Conservation (phyloP, 2,888 invertebrate genomes). For the Pristionchus mayeri region DNA sequence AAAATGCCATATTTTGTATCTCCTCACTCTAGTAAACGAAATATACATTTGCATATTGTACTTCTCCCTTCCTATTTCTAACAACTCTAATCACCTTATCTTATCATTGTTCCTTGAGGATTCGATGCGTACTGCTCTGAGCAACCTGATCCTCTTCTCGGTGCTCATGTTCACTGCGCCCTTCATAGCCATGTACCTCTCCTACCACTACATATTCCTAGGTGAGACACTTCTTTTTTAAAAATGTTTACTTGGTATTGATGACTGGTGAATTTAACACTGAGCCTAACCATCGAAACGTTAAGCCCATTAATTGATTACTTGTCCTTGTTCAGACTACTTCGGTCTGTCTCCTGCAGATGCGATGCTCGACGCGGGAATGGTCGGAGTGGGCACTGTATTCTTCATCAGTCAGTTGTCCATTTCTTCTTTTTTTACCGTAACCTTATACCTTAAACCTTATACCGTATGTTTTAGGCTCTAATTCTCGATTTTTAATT, state of each 20-base stretch:
- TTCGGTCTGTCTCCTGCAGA: constrained; percentile 59
- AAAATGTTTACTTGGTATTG: neutral
- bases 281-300: no score
- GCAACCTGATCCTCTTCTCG: constrained; percentile 65
- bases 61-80: neutral
- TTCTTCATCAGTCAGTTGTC: constrained; percentile 56
- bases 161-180: constrained; percentile 70
- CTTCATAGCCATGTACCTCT: constrained; percentile 64
- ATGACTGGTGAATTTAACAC: neutral
- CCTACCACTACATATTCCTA: constrained; percentile 68
- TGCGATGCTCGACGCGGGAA: constrained; percentile 70
- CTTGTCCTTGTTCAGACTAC: constrained; percentile 59
- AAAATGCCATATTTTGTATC: no score
- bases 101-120: no score
- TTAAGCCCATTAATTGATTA: neutral
- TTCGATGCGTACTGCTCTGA: constrained; percentile 56
- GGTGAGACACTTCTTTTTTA: constrained; percentile 55
- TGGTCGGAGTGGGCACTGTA: constrained; percentile 60
- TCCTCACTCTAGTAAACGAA: no score
- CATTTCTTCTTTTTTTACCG: neutral
- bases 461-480: no score
- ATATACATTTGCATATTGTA: neutral
- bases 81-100: no score
- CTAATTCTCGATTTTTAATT: no score
- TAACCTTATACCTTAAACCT: no score